phyloP scores from a whole-genome alignment of 2,113 vertebrate genomes.

The Todiramphus saurophagus region DNA sequence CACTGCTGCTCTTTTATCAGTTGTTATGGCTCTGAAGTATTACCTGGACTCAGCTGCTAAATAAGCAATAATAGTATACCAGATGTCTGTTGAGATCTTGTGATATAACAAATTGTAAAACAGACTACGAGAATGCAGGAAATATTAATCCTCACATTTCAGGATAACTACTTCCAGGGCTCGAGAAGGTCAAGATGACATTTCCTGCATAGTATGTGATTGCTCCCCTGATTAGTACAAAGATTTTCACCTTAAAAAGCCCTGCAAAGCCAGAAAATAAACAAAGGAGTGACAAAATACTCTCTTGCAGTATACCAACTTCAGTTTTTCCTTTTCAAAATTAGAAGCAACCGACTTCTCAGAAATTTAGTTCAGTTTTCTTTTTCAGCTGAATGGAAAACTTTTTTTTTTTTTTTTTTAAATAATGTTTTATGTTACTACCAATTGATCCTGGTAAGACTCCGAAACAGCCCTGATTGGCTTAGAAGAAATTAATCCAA shows the following conservation, averaged over 20 bases:
- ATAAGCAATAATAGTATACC: background rate
- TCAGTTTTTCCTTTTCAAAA: background rate
- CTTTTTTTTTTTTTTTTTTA: background rate
- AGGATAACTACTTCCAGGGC: conserved; percentile 36
- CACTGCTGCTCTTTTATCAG: background rate
- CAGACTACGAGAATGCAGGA: conserved; percentile 8
- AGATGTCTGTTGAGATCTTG: background rate
- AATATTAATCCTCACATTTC: conserved; percentile 53
- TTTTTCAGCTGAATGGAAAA: background rate
- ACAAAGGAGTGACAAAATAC: background rate
- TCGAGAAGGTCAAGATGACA: background rate
- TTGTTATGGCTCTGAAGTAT: background rate
- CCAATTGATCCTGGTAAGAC: background rate
- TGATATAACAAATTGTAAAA: background rate
- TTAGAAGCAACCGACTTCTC: background rate
- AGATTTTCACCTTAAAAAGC: conserved; percentile 4
- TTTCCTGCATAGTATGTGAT: background rate
- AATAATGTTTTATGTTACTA: background rate
- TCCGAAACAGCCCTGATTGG: conserved; percentile 12
- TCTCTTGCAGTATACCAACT: background rate
- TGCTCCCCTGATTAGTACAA: background rate
- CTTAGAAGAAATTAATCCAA: conserved; percentile 41
- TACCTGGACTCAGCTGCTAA: background rate
- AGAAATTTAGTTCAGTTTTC: background rate
- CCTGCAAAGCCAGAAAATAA: background rate